Evolutionary conservation across 2,888 invertebrate genomes (phyloP).

Genomic region (Megaustenia siamemsis): DNA sequence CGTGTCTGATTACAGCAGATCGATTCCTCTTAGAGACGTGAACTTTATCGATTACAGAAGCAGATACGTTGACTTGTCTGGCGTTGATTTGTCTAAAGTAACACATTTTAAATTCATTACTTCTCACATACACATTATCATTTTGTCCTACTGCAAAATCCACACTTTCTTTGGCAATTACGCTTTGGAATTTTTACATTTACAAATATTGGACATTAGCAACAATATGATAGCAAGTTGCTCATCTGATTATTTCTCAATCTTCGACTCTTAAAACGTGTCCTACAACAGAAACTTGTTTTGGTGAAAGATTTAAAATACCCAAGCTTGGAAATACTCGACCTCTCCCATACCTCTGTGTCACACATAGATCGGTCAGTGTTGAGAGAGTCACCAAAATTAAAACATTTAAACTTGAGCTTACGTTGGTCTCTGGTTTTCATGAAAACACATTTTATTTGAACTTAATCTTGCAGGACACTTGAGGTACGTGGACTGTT

Average conservation of each 20-base stretch:
- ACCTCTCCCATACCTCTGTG: too few species aligned
- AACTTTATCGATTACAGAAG: conserved; percentile 23
- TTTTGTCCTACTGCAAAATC: conserved; percentile 16
- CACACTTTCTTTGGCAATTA: too few species aligned
- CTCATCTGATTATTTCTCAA: background rate
- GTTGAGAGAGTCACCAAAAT: background rate
- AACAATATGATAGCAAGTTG: background rate
- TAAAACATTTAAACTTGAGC: background rate
- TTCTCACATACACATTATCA: background rate
- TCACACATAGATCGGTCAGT: background rate
- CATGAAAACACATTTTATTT: background rate
- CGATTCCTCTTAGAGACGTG: background rate
- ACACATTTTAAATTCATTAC: background rate
- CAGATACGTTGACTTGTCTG: background rate
- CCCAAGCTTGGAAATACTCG: conserved; percentile 10
- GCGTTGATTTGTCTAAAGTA: background rate
- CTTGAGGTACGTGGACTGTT: conserved; percentile 1
- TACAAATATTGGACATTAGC: background rate
- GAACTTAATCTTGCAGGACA: background rate
- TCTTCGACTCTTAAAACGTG: background rate
- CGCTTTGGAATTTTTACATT: too few species aligned
- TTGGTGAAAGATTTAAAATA: too few species aligned
- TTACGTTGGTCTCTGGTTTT: background rate
- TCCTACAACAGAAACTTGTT: background rate
- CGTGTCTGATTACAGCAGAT: conserved; percentile 33